Evolutionary conservation across 2,797 vertebrate species (phyloP).

Genomic region (Trachops cirrhosus): DNA sequence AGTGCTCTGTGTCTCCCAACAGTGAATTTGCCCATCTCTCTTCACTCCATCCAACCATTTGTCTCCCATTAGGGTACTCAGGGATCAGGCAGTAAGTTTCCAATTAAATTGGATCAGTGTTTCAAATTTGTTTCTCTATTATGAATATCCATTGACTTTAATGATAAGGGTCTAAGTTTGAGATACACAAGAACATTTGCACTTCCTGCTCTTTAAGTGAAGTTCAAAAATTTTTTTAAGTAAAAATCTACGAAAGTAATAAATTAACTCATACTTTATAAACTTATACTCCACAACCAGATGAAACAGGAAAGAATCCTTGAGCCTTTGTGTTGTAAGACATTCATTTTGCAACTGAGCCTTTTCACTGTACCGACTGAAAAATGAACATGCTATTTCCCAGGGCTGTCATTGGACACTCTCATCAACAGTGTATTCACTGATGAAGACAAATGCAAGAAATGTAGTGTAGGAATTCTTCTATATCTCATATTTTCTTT

Average conservation of each 20-base stretch:
- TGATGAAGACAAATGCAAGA: conserved; percentile 68
- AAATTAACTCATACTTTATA: not conserved
- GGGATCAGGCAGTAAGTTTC: not conserved
- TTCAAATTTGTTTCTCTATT: not conserved
- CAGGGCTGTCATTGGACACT: conserved; percentile 35
- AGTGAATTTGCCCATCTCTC: not conserved
- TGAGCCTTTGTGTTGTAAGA: not conserved
- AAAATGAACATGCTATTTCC: conserved; percentile 40
- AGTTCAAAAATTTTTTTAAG: not conserved
- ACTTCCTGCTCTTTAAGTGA: not conserved
- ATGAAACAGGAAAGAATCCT: not conserved
- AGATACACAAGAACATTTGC: not conserved
- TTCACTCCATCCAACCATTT: not conserved
- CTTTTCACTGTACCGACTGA: not conserved
- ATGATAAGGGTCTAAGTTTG: not conserved
- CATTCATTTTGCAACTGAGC: not conserved
- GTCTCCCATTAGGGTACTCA: not conserved
- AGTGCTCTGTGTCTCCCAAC: not conserved
- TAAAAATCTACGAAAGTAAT: not conserved
- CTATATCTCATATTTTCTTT: conserved; percentile 13
- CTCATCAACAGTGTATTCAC: conserved; percentile 43
- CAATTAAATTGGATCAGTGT: not conserved
- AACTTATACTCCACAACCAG: not conserved
- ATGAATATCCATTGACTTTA: not conserved
- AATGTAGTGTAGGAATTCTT: conserved; percentile 17